Evolutionary conservation across 2,888 invertebrate genomes (phyloP).

Genomic region (Himalopsyche kuldschensis): DNA sequence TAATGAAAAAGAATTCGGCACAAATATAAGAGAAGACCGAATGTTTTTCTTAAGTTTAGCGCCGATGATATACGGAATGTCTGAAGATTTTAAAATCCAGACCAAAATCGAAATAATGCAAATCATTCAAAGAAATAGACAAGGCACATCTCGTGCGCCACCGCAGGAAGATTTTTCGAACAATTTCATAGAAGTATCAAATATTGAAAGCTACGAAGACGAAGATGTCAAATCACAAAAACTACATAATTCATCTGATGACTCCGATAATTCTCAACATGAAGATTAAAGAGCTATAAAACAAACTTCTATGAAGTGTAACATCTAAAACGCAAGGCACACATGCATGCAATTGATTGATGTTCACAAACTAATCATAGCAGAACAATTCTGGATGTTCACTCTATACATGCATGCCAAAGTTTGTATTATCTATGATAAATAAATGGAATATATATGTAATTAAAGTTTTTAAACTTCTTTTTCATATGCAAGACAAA

Average conservation of each 20-base stretch:
- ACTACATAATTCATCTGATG: background rate
- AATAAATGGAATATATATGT: too few relatives aligned
- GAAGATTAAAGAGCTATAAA: too few relatives aligned
- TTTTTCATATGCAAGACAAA: too few relatives aligned
- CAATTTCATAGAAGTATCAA: background rate
- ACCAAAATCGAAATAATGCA: background rate
- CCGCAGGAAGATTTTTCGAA: background rate
- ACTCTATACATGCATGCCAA: too few relatives aligned
- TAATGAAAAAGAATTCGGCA: background rate
- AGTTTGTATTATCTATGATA: too few relatives aligned
- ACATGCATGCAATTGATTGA: too few relatives aligned
- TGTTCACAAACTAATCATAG: too few relatives aligned
- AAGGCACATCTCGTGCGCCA: background rate
- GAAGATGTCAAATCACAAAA: background rate
- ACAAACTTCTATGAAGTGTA: too few relatives aligned
- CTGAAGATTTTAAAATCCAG: background rate
- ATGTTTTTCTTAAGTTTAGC: background rate
- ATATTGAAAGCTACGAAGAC: background rate
- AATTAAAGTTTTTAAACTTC: too few relatives aligned
- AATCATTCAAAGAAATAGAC: background rate
- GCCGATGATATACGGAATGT: background rate
- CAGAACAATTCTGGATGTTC: too few relatives aligned
- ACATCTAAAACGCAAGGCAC: too few relatives aligned
- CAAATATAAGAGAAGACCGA: background rate
- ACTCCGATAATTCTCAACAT: background rate